phyloP scores from a whole-genome alignment of 2,888 invertebrate species.

The Trissolcus japonicus region DNA sequence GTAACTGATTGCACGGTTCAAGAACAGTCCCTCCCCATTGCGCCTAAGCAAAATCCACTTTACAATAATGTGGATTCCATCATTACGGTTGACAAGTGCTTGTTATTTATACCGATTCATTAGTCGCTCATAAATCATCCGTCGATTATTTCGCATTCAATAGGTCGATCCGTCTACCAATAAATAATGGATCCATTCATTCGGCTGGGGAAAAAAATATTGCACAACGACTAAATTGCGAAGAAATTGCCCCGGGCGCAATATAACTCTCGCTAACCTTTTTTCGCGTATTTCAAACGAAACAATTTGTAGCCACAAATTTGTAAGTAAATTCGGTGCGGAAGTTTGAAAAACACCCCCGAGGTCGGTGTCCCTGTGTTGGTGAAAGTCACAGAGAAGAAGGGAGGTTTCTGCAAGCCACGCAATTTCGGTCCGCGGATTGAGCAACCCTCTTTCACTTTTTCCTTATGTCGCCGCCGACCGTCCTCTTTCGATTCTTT shows the following conservation, averaged over 20 bases:
- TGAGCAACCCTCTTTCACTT: constrained; percentile 55
- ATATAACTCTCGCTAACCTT: constrained; percentile 27
- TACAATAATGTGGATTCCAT: constrained; percentile 46
- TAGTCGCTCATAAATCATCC: constrained; percentile 30
- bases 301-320: constrained; percentile 50
- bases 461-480: constrained; percentile 48
- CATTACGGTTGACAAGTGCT: constrained; percentile 40
- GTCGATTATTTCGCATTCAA: constrained; percentile 27
- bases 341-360: constrained; percentile 53
- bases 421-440: constrained; percentile 53
- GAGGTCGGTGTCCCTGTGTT: constrained; percentile 11
- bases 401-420: constrained; percentile 56
- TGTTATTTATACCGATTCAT: constrained; percentile 48
- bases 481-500: constrained; percentile 50
- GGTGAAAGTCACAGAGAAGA: constrained; percentile 18
- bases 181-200: constrained; percentile 25
- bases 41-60: constrained; percentile 12
- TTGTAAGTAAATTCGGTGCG: constrained; percentile 49
- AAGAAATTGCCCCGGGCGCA: constrained; percentile 21
- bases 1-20: constrained; percentile 41
- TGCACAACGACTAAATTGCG: constrained; percentile 21
- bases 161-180: constrained; percentile 14
- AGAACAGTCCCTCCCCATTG: constrained; percentile 6
- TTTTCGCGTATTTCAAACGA: constrained; percentile 24
- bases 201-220: constrained; percentile 11